Base-by-base conservation (phyloP, 1,140 invertebrate species). In the Orius insidiosus region DNA sequence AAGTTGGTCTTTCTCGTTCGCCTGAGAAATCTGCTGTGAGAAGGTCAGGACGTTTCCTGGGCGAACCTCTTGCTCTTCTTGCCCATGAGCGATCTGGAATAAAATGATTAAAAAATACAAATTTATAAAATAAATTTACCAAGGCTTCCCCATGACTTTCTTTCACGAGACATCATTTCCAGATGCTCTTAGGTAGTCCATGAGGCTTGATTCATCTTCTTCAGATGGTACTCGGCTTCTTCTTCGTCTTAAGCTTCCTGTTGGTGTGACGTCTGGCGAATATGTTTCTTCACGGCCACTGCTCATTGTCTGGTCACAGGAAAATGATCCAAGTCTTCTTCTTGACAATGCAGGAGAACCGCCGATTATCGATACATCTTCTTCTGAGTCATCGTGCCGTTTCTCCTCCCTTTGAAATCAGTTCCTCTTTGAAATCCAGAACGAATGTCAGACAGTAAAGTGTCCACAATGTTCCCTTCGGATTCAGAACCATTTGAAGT, bases 61-160 rank as follows among this genome's bases (percentile, higher is more conserved):
- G 63, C 48, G 77, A 75, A 1, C 75, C 76, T 11, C 78, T 66
- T n/a, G 78, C 78, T 57, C 80, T 70, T 11, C 85, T 69, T n/a
- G 84, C 79, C 80, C 85, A 86, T 0, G 86, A 89, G 14, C 87
- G 78, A 67, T 92, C n/a, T n/a, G n/a, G n/a, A n/a, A n/a, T n/a
- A n/a, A n/a, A n/a, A n/a, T n/a, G n/a, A n/a, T n/a, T n/a, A n/a
- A n/a, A n/a, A n/a, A n/a, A n/a, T n/a, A n/a, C n/a, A n/a, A n/a
- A n/a, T n/a, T n/a, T n/a, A n/a, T n/a, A n/a, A n/a, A n/a, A n/a
- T n/a, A n/a, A n/a, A n/a, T n/a, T n/a, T n/a, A n/a, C n/a, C 76
- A 49, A 83, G 67, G 62, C 82, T 86, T 16, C 80, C 82, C 74
- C 82, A 87, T 8, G 82, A 82, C 59, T 84, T 85, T 38, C 85